These are phyloP conservation scores for Megaleporinus macrocephalus DNA, from an alignment of 2,113 vertebrate species.

Conservation along the genomic window DNA sequence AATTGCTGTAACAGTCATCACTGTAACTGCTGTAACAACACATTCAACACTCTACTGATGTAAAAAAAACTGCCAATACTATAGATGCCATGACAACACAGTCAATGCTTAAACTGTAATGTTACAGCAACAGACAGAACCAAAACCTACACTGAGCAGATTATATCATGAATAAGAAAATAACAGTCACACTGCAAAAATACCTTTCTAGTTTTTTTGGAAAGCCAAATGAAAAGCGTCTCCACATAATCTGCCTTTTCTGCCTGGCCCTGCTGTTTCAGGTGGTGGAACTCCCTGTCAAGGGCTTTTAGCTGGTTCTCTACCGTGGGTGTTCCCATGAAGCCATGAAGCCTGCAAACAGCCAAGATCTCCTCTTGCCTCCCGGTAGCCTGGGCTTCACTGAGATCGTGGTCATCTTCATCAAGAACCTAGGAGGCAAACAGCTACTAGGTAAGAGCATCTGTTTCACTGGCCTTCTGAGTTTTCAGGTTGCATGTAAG, in stretches of 20 bases:
- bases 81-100: too few species aligned
- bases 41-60: too few species aligned
- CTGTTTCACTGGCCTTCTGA: neutral
- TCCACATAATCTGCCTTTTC: constrained; percentile 71
- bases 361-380: constrained; percentile 73
- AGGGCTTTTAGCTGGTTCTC: constrained; percentile 75
- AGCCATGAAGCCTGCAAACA: constrained; percentile 74
- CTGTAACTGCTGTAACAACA: too few species aligned
- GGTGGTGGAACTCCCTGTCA: constrained; percentile 70
- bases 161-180: neutral
- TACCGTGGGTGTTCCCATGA: constrained; percentile 59
- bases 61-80: too few species aligned
- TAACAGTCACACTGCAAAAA: neutral
- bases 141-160: neutral
- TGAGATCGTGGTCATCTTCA: constrained; percentile 52
- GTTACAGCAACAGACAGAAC: too few species aligned
- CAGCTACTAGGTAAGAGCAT: neutral
- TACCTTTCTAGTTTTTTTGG: constrained; percentile 71
- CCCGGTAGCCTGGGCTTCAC: constrained; percentile 65
- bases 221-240: constrained; percentile 75
- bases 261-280: constrained; percentile 73
- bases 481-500: neutral
- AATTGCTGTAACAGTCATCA: too few species aligned
- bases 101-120: too few species aligned
- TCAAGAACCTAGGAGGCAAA: constrained; percentile 50